These are phyloP conservation scores for Heterochromis multidens DNA, from an alignment of 2,113 vertebrate species.

Conservation along the genomic window DNA sequence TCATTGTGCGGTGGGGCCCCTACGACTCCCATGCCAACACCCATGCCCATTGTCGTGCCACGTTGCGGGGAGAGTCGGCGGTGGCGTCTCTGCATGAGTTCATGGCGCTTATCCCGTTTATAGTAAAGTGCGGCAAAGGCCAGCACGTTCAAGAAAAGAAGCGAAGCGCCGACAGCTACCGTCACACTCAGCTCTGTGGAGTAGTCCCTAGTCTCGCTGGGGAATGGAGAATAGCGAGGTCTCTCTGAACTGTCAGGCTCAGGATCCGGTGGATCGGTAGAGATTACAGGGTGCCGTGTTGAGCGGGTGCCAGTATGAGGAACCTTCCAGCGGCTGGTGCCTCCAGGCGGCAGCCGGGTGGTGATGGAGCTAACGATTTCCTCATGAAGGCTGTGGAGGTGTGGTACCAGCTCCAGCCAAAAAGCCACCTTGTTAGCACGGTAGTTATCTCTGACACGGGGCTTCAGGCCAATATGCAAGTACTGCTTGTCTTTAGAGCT, in stretches of 20 bases:
- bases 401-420: conserved; percentile 96
- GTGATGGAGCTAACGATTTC: conserved; percentile 83
- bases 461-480: conserved; percentile 97
- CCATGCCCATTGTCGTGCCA: conserved; percentile 67
- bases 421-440: conserved; percentile 98
- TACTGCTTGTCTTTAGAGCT: conserved; percentile 98
- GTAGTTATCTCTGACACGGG: conserved; percentile 97
- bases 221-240: conserved; percentile 84
- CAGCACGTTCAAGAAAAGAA: conserved; percentile 95
- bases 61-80: conserved; percentile 86
- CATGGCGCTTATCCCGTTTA: conserved; percentile 97
- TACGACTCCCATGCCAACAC: conserved; percentile 66
- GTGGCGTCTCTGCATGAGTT: conserved; percentile 89
- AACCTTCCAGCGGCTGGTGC: conserved; percentile 79
- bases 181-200: conserved; percentile 98
- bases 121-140: conserved; percentile 97
- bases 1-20: conserved; percentile 83
- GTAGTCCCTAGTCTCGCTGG: conserved; percentile 91
- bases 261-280: conserved; percentile 84
- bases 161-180: conserved; percentile 93
- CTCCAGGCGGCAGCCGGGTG: conserved; percentile 86
- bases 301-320: conserved; percentile 27
- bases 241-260: conserved; percentile 84
- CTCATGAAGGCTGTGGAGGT: conserved; percentile 91
- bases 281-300: conserved; percentile 71